A percentile compares a stretch with the other conserved stretches of the same genome.
phyloP scores from a whole-genome alignment of 1,140 invertebrate genomes.

The Brevipalpus yothersi region DNA sequence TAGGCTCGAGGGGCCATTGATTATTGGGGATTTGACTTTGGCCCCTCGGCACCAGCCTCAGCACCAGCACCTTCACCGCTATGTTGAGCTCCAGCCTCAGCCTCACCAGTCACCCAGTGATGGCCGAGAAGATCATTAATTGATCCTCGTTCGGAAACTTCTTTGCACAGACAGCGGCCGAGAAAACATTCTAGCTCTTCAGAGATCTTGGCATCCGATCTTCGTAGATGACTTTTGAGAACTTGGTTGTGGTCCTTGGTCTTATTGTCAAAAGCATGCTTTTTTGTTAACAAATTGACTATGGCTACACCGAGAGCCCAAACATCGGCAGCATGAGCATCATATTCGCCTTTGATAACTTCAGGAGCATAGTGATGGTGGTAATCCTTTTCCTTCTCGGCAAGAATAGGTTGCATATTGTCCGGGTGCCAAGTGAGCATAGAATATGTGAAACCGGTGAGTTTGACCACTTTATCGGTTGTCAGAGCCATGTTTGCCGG shows the following conservation, averaged over 20 bases:
- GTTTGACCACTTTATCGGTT: neutral
- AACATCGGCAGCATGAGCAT: neutral
- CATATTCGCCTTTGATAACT: neutral
- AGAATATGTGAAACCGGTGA: neutral
- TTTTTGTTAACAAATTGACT: neutral
- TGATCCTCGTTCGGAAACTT: neutral
- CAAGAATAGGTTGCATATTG: neutral
- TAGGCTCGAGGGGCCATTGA: too few relatives aligned
- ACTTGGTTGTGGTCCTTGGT: neutral
- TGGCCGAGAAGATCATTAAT: neutral
- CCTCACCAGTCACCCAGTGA: neutral
- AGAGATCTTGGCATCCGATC: neutral
- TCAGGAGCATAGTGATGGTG: neutral
- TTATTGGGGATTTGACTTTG: too few relatives aligned
- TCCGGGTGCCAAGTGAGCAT: neutral
- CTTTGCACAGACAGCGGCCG: neutral
- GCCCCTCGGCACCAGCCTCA: too few relatives aligned
- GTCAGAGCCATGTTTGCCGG: neutral
- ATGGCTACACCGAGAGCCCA: neutral
- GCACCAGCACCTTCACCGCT: too few relatives aligned
- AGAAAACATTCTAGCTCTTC: neutral
- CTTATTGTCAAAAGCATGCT: neutral
- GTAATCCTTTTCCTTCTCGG: neutral
- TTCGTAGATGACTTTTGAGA: neutral
- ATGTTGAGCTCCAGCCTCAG: too few relatives aligned